Conservation (phyloP, 2,888 invertebrate genomes). For the Cylloceria caligata region DNA sequence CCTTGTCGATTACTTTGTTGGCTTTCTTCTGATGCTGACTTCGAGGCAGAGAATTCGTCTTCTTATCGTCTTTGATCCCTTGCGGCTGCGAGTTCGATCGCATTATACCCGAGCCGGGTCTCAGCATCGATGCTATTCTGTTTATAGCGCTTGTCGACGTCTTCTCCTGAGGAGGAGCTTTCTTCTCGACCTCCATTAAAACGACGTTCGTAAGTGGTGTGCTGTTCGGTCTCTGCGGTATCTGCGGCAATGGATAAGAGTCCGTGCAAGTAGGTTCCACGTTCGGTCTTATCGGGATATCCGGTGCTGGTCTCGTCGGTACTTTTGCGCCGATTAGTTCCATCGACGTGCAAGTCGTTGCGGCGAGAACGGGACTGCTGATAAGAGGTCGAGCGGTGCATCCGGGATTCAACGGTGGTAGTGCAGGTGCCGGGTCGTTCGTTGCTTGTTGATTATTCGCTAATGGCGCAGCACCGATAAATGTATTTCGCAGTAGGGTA, state of each 20-base stretch:
- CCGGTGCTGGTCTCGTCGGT: slow-evolving; percentile 86
- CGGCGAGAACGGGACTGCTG: slow-evolving; percentile 92
- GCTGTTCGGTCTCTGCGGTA: slow-evolving; percentile 76
- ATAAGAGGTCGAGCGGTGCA: slow-evolving; percentile 90
- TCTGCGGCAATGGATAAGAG: slow-evolving; percentile 80
- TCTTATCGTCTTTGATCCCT: slow-evolving; percentile 85
- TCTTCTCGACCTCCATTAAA: slow-evolving; percentile 82
- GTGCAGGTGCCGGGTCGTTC: slow-evolving; percentile 84
- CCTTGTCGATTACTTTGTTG: slow-evolving; percentile 89
- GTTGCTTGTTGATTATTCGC: slow-evolving; percentile 16
- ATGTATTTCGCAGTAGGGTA: slow-evolving; percentile 61
- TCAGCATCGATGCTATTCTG: slow-evolving; percentile 90
- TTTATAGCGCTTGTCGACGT: slow-evolving; percentile 86
- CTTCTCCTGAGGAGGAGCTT: slow-evolving; percentile 73
- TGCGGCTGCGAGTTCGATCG: slow-evolving; percentile 87
- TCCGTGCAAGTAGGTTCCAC: slow-evolving; percentile 84
- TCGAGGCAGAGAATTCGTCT: slow-evolving; percentile 87
- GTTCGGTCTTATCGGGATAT: slow-evolving; percentile 87
- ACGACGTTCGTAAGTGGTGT: slow-evolving; percentile 74
- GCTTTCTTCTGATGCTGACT: slow-evolving; percentile 88
- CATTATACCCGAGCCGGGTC: slow-evolving; percentile 82
- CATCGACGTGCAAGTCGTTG: slow-evolving; percentile 92
- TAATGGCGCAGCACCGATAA: slow-evolving; percentile 38
- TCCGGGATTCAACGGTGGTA: slow-evolving; percentile 89
- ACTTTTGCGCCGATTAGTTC: slow-evolving; percentile 88